Evolutionary conservation across 2,113 vertebrate species (phyloP).

Genomic region (Polypterus senegalus): DNA sequence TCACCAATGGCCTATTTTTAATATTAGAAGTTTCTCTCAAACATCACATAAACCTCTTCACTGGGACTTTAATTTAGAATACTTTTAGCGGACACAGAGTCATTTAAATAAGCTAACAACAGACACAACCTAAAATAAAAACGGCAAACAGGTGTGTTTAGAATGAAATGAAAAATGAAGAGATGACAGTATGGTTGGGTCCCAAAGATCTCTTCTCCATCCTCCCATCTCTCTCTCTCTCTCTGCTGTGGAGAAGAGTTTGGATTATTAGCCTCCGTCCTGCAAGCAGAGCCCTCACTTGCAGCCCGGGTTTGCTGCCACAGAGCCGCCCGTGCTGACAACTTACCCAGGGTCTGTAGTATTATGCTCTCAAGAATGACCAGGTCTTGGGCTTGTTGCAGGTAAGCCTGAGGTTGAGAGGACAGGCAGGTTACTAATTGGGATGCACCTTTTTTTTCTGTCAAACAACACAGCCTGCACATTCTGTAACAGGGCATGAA

Average conservation of each 20-base stretch:
- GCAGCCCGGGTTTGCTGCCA: slow-evolving; percentile 27
- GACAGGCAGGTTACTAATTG: slow-evolving; percentile 71
- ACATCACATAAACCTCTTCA: no score
- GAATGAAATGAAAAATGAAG: background rate
- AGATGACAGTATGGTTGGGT: slow-evolving; percentile 1
- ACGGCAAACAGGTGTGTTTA: no score
- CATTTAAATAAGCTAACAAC: no score
- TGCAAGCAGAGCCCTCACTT: slow-evolving; percentile 25
- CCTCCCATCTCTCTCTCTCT: slow-evolving; percentile 17
- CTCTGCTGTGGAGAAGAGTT: slow-evolving; percentile 35
- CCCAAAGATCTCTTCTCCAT: slow-evolving; percentile 18
- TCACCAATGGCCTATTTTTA: no score
- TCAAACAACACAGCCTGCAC: background rate
- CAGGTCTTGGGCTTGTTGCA: slow-evolving; percentile 98
- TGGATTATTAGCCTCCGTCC: slow-evolving; percentile 29
- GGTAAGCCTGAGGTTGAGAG: slow-evolving; percentile 88
- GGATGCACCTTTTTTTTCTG: slow-evolving; percentile 37
- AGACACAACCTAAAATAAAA: no score
- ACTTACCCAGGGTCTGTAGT: slow-evolving; percentile 98
- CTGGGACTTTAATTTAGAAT: no score
- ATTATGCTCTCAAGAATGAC: slow-evolving; percentile 99
- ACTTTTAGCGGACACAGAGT: no score
- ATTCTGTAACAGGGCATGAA: slow-evolving; percentile 8
- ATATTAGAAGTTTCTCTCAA: no score
- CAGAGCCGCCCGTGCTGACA: slow-evolving; percentile 43